Percentiles rank a stretch among this genome's conserved stretches.
These are phyloP conservation scores for Cyprinodon variegatus DNA, from an alignment of 2,113 vertebrate genomes.

Conservation along the genomic window DNA sequence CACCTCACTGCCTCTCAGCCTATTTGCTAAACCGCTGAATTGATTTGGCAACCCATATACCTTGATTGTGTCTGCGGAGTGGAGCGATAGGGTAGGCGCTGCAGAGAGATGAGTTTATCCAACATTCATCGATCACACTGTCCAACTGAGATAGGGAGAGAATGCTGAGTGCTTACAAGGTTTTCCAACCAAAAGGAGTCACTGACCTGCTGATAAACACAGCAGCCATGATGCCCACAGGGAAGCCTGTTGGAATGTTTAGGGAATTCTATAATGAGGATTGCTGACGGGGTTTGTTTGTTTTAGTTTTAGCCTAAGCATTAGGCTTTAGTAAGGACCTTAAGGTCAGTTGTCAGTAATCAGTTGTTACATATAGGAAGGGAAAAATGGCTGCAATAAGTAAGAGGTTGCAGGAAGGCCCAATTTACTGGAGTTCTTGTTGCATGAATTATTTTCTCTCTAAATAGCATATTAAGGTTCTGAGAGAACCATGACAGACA, in stretches of 20 bases:
- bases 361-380: background rate
- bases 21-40: conserved; percentile 54
- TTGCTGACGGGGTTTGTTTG: background rate
- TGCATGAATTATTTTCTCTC: conserved; percentile 31
- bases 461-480: conserved; percentile 22
- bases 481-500: background rate
- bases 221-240: conserved; percentile 11
- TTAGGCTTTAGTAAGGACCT: background rate
- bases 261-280: conserved; percentile 4
- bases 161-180: conserved; percentile 51
- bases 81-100: conserved; percentile 54
- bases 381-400: background rate
- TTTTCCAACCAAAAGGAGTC: conserved; percentile 43
- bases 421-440: conserved; percentile 12
- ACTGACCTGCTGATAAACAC: conserved; percentile 53
- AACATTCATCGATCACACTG: conserved; percentile 74
- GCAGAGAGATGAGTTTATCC: conserved; percentile 71
- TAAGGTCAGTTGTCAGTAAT: background rate
- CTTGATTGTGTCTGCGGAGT: conserved; percentile 62
- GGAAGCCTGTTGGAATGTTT: background rate
- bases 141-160: conserved; percentile 53
- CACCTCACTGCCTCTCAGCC: conserved; percentile 6
- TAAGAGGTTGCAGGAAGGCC: background rate
- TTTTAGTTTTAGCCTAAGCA: background rate
- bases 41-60: conserved; percentile 48